Percentiles rank a stretch among this genome's conserved stretches.
These are phyloP conservation scores for Phymanthus crucifer DNA, from an alignment of 92 coral and sea anemone genomes.

Conservation along the genomic window DNA sequence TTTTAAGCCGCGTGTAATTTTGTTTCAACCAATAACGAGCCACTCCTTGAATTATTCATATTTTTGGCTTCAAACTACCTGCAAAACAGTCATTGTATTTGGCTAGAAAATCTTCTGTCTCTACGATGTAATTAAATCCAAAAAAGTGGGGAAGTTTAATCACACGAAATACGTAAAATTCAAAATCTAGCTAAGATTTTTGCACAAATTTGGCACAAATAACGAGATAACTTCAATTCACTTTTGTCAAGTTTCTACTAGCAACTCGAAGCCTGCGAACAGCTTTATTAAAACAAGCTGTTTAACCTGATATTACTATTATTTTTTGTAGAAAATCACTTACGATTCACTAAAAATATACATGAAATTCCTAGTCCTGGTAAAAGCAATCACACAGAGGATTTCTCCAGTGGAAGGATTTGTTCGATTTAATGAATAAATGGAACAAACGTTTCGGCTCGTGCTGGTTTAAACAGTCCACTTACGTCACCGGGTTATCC, in stretches of 20 bases:
- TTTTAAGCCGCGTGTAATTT: background rate
- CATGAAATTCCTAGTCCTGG: no score
- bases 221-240: no score
- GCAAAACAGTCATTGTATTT: no score
- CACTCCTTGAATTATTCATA: background rate
- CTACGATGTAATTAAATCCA: no score
- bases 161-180: no score
- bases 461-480: background rate
- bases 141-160: no score
- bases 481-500: background rate
- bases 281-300: background rate
- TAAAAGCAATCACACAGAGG: background rate
- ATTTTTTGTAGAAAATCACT: background rate
- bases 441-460: background rate
- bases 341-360: background rate
- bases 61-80: background rate
- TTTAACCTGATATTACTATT: background rate
- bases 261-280: background rate
- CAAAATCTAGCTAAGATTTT: no score
- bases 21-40: background rate
- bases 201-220: no score
- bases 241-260: background rate
- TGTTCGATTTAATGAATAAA: no score
- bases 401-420: background rate
- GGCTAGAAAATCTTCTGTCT: no score